Percentiles rank a stretch among this genome's conserved stretches.
Evolutionary conservation across 1,140 invertebrate species (phyloP).

Genomic region (Belonocnema kinseyi): DNA sequence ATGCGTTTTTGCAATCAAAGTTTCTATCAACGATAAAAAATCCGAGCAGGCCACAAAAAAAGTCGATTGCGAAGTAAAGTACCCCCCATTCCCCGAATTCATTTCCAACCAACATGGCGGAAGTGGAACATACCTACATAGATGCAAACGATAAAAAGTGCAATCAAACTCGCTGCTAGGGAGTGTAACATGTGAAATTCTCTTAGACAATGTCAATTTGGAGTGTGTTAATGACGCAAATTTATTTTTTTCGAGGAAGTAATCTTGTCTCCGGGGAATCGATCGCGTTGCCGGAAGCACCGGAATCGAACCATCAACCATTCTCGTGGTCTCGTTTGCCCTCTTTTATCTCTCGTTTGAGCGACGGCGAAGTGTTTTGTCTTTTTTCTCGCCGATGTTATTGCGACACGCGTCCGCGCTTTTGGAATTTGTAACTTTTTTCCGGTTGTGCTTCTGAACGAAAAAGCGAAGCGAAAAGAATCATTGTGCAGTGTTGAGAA

Average conservation of each 20-base stretch:
- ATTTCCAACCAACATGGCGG: not conserved
- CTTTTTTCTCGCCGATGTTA: not conserved
- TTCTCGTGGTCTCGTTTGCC: conserved; percentile 18
- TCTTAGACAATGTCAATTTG: not conserved
- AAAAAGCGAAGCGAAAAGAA: not conserved
- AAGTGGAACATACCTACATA: not conserved
- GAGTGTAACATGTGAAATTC: conserved; percentile 12
- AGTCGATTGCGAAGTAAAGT: not conserved
- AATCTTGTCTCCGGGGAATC: conserved; percentile 12
- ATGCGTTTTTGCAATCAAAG: conserved; percentile 15
- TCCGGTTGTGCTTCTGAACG: not conserved
- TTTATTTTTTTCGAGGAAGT: not conserved
- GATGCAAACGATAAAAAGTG: conserved; percentile 11
- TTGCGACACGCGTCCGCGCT: conserved; percentile 2
- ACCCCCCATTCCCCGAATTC: not conserved
- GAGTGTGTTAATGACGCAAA: not conserved
- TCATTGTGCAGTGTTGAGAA: not conserved
- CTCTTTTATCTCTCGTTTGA: conserved; percentile 15
- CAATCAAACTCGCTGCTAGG: not conserved
- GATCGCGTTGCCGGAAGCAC: conserved; percentile 23
- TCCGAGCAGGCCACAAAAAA: not conserved
- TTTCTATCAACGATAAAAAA: conserved; percentile 17
- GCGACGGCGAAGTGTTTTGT: conserved; percentile 21
- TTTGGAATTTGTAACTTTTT: conserved; percentile 1
- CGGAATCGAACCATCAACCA: conserved; percentile 18